Conservation (phyloP, 2,888 invertebrate genomes). For the Odontocolon sp. region DNA sequence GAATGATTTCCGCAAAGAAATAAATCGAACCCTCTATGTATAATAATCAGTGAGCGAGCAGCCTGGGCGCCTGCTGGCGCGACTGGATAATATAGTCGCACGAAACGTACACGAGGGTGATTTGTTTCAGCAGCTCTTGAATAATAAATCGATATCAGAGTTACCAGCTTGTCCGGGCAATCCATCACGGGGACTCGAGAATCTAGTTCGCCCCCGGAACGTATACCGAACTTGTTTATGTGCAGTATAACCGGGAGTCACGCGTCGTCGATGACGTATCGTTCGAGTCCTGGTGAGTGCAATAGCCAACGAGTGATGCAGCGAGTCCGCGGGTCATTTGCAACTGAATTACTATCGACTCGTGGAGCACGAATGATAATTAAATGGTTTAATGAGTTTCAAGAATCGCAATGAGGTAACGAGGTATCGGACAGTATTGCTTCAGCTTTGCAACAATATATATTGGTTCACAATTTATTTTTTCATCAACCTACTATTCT, state of each 20-base stretch:
- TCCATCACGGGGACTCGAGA: conserved; percentile 64
- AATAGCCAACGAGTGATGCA: conserved; percentile 14
- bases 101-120: conserved; percentile 40
- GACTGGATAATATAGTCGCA: conserved; percentile 41
- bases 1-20: conserved; percentile 40
- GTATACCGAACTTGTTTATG: conserved; percentile 66
- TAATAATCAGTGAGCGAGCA: conserved; percentile 21
- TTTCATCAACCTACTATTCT: too few species aligned
- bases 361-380: conserved; percentile 37
- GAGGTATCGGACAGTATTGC: neutral
- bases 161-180: conserved; percentile 62
- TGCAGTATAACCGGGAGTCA: conserved; percentile 61
- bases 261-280: conserved; percentile 69
- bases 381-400: conserved; percentile 3
- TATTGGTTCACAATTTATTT: too few species aligned
- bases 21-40: conserved; percentile 27
- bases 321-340: conserved; percentile 62
- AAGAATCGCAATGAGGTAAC: neutral
- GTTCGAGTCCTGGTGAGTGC: conserved; percentile 56
- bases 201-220: conserved; percentile 55
- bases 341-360: conserved; percentile 64
- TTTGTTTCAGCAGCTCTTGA: conserved; percentile 56
- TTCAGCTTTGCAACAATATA: too few species aligned
- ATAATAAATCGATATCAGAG: conserved; percentile 64
- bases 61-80: conserved; percentile 8